These are phyloP conservation scores for Aethes cnicana DNA, from an alignment of 2,888 invertebrate species.

Conservation along the genomic window DNA sequence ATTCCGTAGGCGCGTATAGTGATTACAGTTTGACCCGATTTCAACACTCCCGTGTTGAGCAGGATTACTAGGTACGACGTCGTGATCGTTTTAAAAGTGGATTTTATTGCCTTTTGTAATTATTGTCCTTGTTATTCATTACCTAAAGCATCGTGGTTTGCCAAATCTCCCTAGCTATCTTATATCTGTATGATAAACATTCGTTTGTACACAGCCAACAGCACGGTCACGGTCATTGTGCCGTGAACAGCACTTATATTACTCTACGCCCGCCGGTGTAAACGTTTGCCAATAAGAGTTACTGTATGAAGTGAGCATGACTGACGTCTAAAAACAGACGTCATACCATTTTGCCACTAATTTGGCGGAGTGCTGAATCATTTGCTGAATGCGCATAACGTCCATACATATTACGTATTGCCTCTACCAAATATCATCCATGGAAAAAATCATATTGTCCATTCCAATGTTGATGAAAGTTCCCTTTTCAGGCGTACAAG, in stretches of 20 bases:
- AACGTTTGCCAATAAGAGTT: slow-evolving; percentile 35
- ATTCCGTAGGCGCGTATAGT: slow-evolving; percentile 65
- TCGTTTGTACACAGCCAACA: too few species aligned
- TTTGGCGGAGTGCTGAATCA: slow-evolving; percentile 6
- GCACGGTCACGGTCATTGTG: slow-evolving; percentile 34
- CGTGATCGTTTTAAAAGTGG: slow-evolving; percentile 14
- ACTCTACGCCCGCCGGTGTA: slow-evolving; percentile 27
- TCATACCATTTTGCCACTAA: slow-evolving; percentile 9
- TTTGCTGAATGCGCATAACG: slow-evolving; percentile 16
- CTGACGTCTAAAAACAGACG: slow-evolving; percentile 19
- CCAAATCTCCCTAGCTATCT: too few species aligned
- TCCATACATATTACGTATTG: not conserved
- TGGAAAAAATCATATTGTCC: too few species aligned
- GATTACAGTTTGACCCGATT: slow-evolving; percentile 70
- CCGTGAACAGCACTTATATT: slow-evolving; percentile 20
- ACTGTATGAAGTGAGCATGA: slow-evolving; percentile 17
- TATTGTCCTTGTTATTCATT: not conserved
- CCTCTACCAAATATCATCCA: too few species aligned
- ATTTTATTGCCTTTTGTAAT: slow-evolving; percentile 8
- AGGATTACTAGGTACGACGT: slow-evolving; percentile 41
- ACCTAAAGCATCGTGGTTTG: too few species aligned
- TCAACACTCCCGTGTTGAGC: slow-evolving; percentile 49
- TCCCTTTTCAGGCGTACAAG: too few species aligned
- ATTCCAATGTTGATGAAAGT: too few species aligned
- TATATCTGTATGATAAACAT: too few species aligned